Conservation (phyloP, 2,888 invertebrate genomes). For the Villa cingulata region DNA sequence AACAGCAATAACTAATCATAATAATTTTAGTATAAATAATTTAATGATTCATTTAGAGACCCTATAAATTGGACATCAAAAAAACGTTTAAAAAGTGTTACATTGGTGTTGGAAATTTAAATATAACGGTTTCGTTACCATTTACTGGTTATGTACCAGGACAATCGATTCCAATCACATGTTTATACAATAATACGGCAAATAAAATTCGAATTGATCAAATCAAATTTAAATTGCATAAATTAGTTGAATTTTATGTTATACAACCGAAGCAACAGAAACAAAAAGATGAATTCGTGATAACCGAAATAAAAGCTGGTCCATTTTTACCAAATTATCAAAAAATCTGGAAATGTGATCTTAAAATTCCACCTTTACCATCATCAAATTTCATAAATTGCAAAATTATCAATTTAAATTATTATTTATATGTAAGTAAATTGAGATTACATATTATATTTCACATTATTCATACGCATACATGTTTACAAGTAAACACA, state of each 20-base stretch:
- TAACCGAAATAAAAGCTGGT: not conserved
- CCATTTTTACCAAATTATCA: not conserved
- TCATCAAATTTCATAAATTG: not conserved
- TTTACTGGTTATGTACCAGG: slow-evolving; percentile 50
- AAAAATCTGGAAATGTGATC: not conserved
- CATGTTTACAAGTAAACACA: too few species aligned
- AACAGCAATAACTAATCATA: too few species aligned
- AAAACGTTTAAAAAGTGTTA: slow-evolving; percentile 1
- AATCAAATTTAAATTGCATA: not conserved
- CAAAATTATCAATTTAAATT: not conserved
- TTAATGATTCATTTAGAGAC: not conserved
- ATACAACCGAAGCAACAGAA: not conserved
- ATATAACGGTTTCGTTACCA: not conserved
- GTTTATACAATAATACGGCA: slow-evolving; percentile 46
- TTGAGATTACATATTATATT: too few species aligned
- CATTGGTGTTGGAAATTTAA: not conserved
- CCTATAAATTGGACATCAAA: not conserved
- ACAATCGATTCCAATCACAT: slow-evolving; percentile 40
- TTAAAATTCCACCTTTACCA: not conserved
- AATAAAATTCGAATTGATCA: slow-evolving; percentile 25
- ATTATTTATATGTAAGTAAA: not conserved
- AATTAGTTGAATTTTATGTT: not conserved
- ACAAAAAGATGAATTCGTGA: not conserved
- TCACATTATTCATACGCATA: too few species aligned
- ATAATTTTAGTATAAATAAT: too few species aligned